Conservation (phyloP, 2,888 invertebrate species). For the Idaea aversata region DNA sequence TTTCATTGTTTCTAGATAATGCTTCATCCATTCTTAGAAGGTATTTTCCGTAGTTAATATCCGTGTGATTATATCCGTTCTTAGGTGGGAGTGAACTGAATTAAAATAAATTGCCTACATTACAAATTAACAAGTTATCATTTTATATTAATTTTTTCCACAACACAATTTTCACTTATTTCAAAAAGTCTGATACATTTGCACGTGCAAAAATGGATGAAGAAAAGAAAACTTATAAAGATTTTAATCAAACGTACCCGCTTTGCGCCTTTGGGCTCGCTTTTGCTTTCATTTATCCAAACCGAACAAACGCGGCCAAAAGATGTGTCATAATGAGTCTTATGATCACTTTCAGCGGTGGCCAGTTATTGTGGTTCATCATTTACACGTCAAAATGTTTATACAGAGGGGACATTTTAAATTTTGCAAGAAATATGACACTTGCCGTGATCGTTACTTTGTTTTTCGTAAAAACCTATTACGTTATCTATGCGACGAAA, state of each 20-base stretch:
- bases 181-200: not conserved
- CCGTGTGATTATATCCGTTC: too few relatives aligned
- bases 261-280: slow-evolving; percentile 54
- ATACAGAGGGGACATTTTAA: slow-evolving; percentile 44
- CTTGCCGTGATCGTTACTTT: slow-evolving; percentile 45
- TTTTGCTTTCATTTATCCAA: slow-evolving; percentile 55
- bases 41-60: too few relatives aligned
- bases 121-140: not conserved
- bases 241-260: slow-evolving; percentile 52
- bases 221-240: slow-evolving; percentile 41
- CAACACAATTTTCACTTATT: not conserved
- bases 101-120: not conserved
- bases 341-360: slow-evolving; percentile 37
- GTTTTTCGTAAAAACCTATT: slow-evolving; percentile 58
- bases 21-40: too few relatives aligned
- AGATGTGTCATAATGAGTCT: slow-evolving; percentile 33
- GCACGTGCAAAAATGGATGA: slow-evolving; percentile 1
- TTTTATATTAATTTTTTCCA: not conserved
- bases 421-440: slow-evolving; percentile 53
- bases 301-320: slow-evolving; percentile 37
- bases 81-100: too few relatives aligned
- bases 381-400: slow-evolving; percentile 48
- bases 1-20: too few relatives aligned
- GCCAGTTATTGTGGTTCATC: slow-evolving; percentile 52
- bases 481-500: slow-evolving; percentile 43